phyloP scores from a whole-genome alignment of 2,113 vertebrate species.

The Xiphophorus hellerii region DNA sequence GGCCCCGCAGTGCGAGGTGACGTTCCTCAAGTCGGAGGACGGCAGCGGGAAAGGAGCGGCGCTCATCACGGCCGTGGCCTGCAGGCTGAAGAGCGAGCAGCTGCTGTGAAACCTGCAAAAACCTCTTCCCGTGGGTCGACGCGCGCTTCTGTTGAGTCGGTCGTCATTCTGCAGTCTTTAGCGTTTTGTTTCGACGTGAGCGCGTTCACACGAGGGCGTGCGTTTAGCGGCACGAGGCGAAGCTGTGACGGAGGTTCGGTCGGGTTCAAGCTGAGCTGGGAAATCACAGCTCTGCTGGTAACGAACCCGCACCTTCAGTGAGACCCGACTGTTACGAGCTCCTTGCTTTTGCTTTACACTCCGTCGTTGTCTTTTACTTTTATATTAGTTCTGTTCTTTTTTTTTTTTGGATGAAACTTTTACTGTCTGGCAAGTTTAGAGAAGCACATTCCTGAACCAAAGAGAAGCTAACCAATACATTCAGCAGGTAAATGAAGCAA shows the following conservation, averaged over 20 bases:
- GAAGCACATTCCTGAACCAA: not conserved
- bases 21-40: conserved; percentile 92
- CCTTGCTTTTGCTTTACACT: not conserved
- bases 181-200: not conserved
- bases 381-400: not conserved
- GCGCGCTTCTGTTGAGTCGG: not conserved
- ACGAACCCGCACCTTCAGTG: conserved; percentile 7
- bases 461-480: not conserved
- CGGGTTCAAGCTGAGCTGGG: not conserved
- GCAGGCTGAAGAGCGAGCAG: conserved; percentile 78
- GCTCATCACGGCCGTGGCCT: conserved; percentile 94
- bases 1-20: conserved; percentile 90
- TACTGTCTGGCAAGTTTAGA: not conserved
- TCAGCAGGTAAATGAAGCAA: not conserved
- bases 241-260: not conserved
- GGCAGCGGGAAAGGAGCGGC: conserved; percentile 97
- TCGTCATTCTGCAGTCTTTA: not conserved
- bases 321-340: conserved; percentile 39
- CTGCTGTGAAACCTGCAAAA: conserved; percentile 55
- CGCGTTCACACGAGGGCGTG: not conserved
- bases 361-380: not conserved
- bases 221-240: not conserved
- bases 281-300: not conserved
- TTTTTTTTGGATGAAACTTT: not conserved
- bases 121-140: not conserved